A percentile compares a stretch with the other conserved stretches of the same genome.
phyloP scores from a whole-genome alignment of 2,113 vertebrate genomes.

The Microtus richardsoni region DNA sequence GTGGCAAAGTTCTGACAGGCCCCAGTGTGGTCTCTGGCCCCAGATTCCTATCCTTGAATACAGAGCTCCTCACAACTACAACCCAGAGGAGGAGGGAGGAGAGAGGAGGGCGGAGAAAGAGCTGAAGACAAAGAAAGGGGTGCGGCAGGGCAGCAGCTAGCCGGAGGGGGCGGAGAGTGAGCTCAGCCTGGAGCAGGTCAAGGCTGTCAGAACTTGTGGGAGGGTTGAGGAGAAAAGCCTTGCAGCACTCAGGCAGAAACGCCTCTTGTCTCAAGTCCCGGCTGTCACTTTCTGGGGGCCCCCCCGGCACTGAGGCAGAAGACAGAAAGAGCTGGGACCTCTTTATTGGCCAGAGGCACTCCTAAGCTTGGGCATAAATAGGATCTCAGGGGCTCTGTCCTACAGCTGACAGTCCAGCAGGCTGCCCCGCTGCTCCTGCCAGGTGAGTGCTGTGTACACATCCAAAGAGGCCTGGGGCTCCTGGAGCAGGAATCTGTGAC shows the following conservation, averaged over 20 bases:
- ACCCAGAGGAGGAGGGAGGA: not conserved
- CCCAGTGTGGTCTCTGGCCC: not conserved
- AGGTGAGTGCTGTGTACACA: conserved; percentile 86
- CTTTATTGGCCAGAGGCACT: conserved; percentile 83
- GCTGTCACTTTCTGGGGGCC: conserved; percentile 34
- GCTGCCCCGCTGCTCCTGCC: conserved; percentile 81
- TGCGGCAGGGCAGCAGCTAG: conserved; percentile 28
- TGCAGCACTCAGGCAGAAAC: not conserved
- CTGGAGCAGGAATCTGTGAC: not conserved
- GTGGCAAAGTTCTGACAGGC: not conserved
- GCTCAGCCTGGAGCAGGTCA: not conserved
- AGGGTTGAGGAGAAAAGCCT: not conserved
- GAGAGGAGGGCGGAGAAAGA: not conserved
- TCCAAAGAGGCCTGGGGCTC: not conserved
- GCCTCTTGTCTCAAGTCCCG: accelerated
- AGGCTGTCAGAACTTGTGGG: not conserved
- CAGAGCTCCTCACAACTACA: not conserved
- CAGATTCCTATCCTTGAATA: not conserved
- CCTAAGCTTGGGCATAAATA: conserved; percentile 89
- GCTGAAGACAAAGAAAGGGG: conserved; percentile 49
- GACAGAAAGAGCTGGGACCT: conserved; percentile 76
- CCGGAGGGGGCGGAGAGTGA: not conserved
- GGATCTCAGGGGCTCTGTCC: conserved; percentile 56
- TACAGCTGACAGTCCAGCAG: not conserved
- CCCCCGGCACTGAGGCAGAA: not conserved